Conservation (phyloP, 2,797 vertebrate genomes). For the Cyprinodon diabolis region DNA sequence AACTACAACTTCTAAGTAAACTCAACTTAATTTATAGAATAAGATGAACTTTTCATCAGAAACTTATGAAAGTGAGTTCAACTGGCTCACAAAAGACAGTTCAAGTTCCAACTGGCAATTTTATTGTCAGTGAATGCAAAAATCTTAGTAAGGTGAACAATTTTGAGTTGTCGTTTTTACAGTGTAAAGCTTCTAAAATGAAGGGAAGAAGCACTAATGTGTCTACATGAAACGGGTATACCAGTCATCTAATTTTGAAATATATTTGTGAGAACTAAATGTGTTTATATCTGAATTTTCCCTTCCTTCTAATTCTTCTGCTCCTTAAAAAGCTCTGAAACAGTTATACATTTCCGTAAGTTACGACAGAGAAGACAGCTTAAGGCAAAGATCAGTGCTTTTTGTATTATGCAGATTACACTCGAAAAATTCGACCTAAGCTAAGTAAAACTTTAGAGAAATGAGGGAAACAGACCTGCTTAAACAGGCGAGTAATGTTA, state of each 20-base stretch:
- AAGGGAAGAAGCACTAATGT: neutral
- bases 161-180: too few relatives aligned
- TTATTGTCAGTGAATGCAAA: too few relatives aligned
- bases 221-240: neutral
- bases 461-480: neutral
- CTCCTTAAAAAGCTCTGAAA: neutral
- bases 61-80: too few relatives aligned
- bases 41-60: too few relatives aligned
- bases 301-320: neutral
- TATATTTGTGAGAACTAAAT: neutral
- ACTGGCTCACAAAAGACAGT: too few relatives aligned
- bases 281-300: neutral
- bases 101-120: too few relatives aligned
- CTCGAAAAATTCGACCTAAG: neutral
- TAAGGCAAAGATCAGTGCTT: neutral
- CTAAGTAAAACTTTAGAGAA: neutral
- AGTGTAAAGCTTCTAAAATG: neutral
- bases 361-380: too few relatives aligned
- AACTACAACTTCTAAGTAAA: too few relatives aligned
- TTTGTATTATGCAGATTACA: neutral
- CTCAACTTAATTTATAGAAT: too few relatives aligned
- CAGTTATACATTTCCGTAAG: too few relatives aligned
- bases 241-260: neutral
- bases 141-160: too few relatives aligned
- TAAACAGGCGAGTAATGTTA: neutral